A percentile compares a stretch with the other conserved stretches of the same genome.
Evolutionary conservation across 2,113 vertebrate species (phyloP).

Genomic region (Scytalopus superciliaris): DNA sequence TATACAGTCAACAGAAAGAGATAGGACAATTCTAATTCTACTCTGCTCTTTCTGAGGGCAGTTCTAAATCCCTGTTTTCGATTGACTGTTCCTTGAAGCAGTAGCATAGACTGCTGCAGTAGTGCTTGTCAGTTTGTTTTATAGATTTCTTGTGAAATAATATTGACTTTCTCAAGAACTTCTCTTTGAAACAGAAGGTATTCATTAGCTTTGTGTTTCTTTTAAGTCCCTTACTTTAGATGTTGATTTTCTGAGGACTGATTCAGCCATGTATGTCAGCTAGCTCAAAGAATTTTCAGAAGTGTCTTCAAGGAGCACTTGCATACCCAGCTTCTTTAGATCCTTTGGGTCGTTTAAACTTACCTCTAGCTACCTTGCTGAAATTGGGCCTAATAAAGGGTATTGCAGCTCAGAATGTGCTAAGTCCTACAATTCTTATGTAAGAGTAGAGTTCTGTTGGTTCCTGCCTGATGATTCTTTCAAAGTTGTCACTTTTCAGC

Average conservation of each 20-base stretch:
- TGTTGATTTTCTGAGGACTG: background rate
- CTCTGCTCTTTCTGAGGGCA: background rate
- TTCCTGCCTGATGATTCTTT: background rate
- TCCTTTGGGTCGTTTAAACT: background rate
- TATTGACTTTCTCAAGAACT: constrained; percentile 51
- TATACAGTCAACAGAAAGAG: background rate
- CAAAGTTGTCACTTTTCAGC: background rate
- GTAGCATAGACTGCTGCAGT: background rate
- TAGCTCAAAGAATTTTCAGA: background rate
- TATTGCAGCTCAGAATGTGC: background rate
- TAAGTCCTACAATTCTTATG: background rate
- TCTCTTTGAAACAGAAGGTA: constrained; percentile 37
- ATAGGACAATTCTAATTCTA: background rate
- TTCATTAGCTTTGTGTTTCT: constrained; percentile 41
- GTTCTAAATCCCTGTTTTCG: background rate
- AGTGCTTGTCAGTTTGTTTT: constrained; percentile 49
- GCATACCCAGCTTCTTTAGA: background rate
- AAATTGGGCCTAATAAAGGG: background rate
- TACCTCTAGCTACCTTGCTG: background rate
- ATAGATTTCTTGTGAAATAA: constrained; percentile 55
- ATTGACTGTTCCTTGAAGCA: background rate
- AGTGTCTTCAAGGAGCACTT: background rate
- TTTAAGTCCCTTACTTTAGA: background rate
- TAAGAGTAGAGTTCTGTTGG: background rate
- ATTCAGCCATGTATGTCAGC: background rate